Percentiles rank a stretch among this genome's conserved stretches.
Evolutionary conservation across 2,113 vertebrate genomes (phyloP).

Genomic region (Chaetodon auriga): DNA sequence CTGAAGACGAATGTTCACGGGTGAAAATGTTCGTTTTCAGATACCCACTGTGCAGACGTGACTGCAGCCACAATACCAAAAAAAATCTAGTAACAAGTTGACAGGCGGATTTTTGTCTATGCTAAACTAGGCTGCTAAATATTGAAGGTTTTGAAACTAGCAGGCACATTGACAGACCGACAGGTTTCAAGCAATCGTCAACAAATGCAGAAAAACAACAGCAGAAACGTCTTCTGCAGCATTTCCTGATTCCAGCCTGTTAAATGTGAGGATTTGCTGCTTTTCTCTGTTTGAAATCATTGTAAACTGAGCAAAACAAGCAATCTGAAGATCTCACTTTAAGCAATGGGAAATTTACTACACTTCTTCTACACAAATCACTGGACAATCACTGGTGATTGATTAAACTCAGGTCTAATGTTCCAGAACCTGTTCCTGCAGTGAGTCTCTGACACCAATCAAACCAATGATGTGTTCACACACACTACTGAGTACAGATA

Average conservation of each 20-base stretch:
- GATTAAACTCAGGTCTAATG: background rate
- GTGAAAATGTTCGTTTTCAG: constrained; percentile 20
- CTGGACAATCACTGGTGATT: too few relatives aligned
- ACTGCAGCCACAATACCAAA: background rate
- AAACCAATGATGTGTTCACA: background rate
- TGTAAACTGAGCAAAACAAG: background rate
- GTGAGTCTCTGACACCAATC: background rate
- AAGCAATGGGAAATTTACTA: background rate
- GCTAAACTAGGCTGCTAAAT: background rate
- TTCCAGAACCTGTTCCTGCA: background rate
- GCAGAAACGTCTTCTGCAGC: too few relatives aligned
- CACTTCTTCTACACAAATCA: too few relatives aligned
- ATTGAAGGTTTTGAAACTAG: background rate
- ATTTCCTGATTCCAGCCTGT: background rate
- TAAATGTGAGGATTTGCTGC: background rate
- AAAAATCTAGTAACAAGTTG: background rate
- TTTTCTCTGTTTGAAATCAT: background rate
- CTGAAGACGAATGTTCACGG: constrained; percentile 20
- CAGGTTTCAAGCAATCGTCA: background rate
- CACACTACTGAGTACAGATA: background rate
- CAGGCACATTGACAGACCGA: background rate
- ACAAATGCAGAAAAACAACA: too few relatives aligned
- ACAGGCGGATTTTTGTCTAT: background rate
- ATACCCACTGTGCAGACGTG: background rate
- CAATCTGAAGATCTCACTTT: background rate